Evolutionary conservation across 53 echinoderm and acorn worm species (phyloP).

Genomic region (Luidia sarsii): DNA sequence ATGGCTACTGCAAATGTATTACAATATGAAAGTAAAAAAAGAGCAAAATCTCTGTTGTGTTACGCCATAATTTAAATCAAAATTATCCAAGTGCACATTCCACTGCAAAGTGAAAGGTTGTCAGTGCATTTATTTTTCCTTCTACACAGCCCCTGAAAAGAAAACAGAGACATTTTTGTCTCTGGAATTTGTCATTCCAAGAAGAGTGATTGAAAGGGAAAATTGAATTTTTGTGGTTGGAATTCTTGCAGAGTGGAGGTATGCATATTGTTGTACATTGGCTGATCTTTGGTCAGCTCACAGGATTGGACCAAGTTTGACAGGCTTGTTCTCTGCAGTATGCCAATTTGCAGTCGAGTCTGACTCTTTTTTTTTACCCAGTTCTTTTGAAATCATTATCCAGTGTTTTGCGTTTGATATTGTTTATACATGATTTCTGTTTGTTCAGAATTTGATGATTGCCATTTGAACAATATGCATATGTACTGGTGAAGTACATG

Average conservation of each 20-base stretch:
- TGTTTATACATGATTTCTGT: too few relatives aligned
- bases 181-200: not conserved
- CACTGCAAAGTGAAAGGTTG: not conserved
- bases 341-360: too few relatives aligned
- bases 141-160: not conserved
- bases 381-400: too few relatives aligned
- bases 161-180: not conserved
- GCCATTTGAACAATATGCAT: too few relatives aligned
- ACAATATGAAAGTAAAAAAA: not conserved
- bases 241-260: constrained; percentile 20
- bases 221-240: constrained; percentile 12
- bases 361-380: too few relatives aligned
- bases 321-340: too few relatives aligned
- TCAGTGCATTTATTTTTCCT: not conserved
- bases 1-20: not conserved
- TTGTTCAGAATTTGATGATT: too few relatives aligned
- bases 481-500: too few relatives aligned
- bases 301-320: not conserved
- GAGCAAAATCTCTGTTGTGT: not conserved
- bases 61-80: not conserved
- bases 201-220: not conserved
- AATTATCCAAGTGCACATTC: not conserved
- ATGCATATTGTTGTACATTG: not conserved
- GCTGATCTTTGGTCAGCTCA: constrained; percentile 1
- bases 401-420: too few relatives aligned